These are phyloP conservation scores for Smithornis capensis DNA, from an alignment of 2,113 vertebrate species.

Conservation along the genomic window DNA sequence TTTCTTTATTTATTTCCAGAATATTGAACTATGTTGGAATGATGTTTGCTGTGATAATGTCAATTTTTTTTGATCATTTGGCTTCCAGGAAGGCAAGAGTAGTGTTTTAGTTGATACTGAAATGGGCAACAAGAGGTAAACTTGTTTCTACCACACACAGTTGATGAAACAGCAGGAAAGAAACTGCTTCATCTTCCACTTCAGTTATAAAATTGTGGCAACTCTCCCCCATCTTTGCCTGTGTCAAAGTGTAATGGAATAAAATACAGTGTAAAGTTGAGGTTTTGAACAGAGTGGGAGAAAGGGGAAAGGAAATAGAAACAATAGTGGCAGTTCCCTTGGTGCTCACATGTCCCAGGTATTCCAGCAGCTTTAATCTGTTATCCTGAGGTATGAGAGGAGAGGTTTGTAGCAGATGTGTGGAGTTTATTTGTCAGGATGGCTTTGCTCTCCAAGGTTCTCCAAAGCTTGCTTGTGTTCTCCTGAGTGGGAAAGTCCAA, in stretches of 20 bases:
- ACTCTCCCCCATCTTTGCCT: not conserved
- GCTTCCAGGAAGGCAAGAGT: not conserved
- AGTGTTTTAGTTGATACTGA: not conserved
- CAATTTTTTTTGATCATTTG: not conserved
- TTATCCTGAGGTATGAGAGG: not conserved
- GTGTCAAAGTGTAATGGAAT: not conserved
- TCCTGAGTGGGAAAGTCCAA: not conserved
- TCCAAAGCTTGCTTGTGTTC: not conserved
- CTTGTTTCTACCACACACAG: not conserved
- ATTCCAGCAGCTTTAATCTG: not conserved
- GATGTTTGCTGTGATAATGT: not conserved
- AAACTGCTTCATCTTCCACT: not conserved
- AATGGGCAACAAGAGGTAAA: not conserved
- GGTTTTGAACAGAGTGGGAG: not conserved
- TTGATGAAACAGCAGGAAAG: not conserved
- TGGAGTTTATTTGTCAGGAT: not conserved
- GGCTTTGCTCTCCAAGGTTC: not conserved
- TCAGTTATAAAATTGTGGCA: not conserved
- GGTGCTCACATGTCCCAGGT: not conserved
- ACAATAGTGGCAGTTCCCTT: not conserved
- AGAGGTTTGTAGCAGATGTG: not conserved
- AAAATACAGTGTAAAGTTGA: not conserved
- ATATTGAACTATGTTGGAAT: not conserved
- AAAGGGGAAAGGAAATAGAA: not conserved
- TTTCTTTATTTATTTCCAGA: not conserved